A percentile compares a stretch with the other conserved stretches of the same genome.
phyloP scores from a whole-genome alignment of 92 coral and sea anemone species.

The Phenganax stokvisi region DNA sequence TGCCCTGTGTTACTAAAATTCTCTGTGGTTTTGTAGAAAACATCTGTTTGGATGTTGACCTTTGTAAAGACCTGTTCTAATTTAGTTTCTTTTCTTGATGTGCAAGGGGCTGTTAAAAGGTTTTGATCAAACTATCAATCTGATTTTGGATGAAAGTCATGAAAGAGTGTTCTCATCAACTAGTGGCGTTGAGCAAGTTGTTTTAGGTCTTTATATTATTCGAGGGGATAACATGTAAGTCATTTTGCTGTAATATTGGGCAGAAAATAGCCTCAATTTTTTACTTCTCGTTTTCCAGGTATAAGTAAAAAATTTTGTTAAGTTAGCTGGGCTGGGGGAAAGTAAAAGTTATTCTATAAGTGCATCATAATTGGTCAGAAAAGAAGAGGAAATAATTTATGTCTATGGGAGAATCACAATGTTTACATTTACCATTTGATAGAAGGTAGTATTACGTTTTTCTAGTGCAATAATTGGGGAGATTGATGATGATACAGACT shows the following conservation, averaged over 20 bases:
- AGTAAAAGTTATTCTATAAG: too few species aligned
- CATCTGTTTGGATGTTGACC: conserved; percentile 7
- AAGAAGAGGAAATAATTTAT: too few species aligned
- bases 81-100: background rate
- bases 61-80: background rate
- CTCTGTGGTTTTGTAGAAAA: background rate
- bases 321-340: too few species aligned
- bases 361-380: too few species aligned
- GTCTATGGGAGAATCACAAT: too few species aligned
- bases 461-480: conserved; percentile 93
- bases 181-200: conserved; percentile 96
- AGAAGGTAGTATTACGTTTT: background rate
- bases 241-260: background rate
- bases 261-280: background rate
- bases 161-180: conserved; percentile 97
- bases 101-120: conserved; percentile 85
- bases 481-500: conserved; percentile 95
- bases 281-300: background rate
- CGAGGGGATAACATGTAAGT: conserved; percentile 98
- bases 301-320: background rate
- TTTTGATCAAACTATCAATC: conserved; percentile 96
- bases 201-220: conserved; percentile 88
- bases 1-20: background rate
- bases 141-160: conserved; percentile 95
- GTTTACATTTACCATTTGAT: too few species aligned